Conservation (phyloP, 2,888 invertebrate species). For the Ganaspis brasiliensis region DNA sequence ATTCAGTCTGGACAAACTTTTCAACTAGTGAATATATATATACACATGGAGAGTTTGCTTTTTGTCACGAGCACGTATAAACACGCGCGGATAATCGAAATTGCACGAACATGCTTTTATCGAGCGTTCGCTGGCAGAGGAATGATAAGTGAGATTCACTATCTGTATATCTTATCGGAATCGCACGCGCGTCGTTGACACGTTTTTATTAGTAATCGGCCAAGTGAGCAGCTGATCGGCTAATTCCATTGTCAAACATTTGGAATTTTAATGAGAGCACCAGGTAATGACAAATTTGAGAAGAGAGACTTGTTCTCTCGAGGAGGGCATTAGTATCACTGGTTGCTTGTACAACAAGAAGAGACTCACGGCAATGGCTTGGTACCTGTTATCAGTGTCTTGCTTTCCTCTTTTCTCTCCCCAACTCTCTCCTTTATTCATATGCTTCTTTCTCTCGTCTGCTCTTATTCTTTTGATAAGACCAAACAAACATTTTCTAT, state of each 20-base stretch:
- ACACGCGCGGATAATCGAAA: constrained; percentile 63
- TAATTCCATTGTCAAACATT: constrained; percentile 43
- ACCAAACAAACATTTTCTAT: constrained; percentile 8
- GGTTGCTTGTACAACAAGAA: constrained; percentile 66
- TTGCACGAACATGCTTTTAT: constrained; percentile 63
- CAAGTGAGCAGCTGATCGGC: constrained; percentile 3
- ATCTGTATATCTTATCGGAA: constrained; percentile 66
- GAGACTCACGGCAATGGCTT: constrained; percentile 43
- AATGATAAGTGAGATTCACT: constrained; percentile 56
- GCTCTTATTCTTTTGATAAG: constrained; percentile 16
- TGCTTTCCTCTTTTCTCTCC: constrained; percentile 45
- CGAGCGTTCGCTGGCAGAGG: constrained; percentile 61
- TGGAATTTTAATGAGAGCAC: constrained; percentile 44
- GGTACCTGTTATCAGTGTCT: constrained; percentile 73
- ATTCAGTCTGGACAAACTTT: neutral
- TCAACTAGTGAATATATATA: neutral
- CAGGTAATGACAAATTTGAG: neutral
- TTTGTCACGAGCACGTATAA: constrained; percentile 56
- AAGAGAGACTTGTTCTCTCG: constrained; percentile 68
- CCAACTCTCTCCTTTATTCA: constrained; percentile 49
- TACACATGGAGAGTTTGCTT: neutral
- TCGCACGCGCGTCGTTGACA: constrained; percentile 55
- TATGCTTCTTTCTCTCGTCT: constrained; percentile 29
- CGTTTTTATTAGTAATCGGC: constrained; percentile 31
- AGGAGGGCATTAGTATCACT: constrained; percentile 72